Percentiles rank a stretch among this genome's conserved stretches.
These are phyloP conservation scores for Scolopax mira DNA, from an alignment of 2,113 vertebrate genomes.

Conservation along the genomic window DNA sequence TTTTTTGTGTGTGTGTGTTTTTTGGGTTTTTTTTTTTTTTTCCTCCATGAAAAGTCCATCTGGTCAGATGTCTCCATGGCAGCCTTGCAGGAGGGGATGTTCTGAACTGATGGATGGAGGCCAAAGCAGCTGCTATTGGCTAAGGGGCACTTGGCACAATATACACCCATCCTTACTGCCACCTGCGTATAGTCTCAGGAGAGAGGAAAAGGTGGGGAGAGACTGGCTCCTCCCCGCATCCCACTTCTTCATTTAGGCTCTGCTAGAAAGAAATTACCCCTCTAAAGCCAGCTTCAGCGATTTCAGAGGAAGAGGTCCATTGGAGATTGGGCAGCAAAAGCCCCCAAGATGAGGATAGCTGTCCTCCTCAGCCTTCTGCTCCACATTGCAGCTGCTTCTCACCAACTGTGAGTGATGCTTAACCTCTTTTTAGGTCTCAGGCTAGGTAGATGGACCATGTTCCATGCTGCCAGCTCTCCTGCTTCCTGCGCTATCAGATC, in stretches of 20 bases:
- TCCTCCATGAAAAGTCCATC: background rate
- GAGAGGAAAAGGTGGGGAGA: background rate
- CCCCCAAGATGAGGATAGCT: constrained; percentile 2
- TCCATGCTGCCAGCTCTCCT: background rate
- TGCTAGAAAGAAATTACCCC: background rate
- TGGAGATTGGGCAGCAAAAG: background rate
- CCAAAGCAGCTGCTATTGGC: constrained; percentile 24
- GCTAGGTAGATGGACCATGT: background rate
- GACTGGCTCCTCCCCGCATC: background rate
- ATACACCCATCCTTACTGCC: background rate
- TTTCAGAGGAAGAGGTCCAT: background rate
- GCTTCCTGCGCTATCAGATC: background rate
- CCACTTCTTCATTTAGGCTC: constrained; percentile 10
- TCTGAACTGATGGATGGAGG: constrained; percentile 7
- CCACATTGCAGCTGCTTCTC: constrained; percentile 4
- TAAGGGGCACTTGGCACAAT: background rate
- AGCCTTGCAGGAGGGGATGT: background rate
- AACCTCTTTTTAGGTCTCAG: background rate
- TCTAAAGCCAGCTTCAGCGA: background rate
- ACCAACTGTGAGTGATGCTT: constrained; percentile 60
- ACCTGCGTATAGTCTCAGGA: background rate
- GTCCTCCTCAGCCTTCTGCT: constrained; percentile 34
- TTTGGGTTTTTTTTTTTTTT: background rate
- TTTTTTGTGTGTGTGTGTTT: too few relatives aligned
- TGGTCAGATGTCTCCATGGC: background rate